Evolutionary conservation across 2,113 vertebrate genomes (phyloP).

Genomic region (Neogale vison): DNA sequence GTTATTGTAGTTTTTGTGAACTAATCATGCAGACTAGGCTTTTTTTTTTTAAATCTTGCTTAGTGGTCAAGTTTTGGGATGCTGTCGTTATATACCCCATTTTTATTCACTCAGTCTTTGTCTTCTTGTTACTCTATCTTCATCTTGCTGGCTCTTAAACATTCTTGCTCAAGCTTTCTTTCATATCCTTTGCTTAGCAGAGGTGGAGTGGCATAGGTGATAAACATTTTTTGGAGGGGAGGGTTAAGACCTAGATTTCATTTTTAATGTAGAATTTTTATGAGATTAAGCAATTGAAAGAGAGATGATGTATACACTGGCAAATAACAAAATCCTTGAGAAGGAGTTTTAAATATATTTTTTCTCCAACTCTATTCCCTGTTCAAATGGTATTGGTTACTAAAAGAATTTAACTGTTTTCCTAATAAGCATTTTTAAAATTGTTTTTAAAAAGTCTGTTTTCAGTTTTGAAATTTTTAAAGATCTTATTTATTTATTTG

Average conservation of each 20-base stretch:
- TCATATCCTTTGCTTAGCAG: background rate
- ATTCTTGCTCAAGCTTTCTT: background rate
- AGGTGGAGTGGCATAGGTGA: background rate
- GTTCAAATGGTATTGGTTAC: background rate
- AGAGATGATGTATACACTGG: background rate
- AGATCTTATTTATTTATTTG: too few relatives aligned
- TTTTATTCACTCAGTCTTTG: background rate
- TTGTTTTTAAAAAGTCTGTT: conserved; percentile 5
- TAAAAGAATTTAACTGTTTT: conserved; percentile 48
- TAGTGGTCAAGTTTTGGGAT: background rate
- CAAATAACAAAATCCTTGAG: background rate
- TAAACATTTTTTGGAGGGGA: background rate
- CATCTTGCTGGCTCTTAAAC: background rate
- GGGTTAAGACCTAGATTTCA: background rate
- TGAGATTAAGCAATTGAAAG: background rate
- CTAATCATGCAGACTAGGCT: background rate
- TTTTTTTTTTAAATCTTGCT: background rate
- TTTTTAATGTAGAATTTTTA: conserved; percentile 36
- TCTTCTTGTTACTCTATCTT: background rate
- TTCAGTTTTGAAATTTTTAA: conserved; percentile 12
- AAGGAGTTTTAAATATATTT: conserved; percentile 33
- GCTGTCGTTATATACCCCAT: background rate
- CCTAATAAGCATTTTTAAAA: conserved; percentile 1
- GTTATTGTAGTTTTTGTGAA: background rate
- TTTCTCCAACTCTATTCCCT: background rate